phyloP scores from a whole-genome alignment of 2,113 vertebrate species.

The Mormoops blainvillei region DNA sequence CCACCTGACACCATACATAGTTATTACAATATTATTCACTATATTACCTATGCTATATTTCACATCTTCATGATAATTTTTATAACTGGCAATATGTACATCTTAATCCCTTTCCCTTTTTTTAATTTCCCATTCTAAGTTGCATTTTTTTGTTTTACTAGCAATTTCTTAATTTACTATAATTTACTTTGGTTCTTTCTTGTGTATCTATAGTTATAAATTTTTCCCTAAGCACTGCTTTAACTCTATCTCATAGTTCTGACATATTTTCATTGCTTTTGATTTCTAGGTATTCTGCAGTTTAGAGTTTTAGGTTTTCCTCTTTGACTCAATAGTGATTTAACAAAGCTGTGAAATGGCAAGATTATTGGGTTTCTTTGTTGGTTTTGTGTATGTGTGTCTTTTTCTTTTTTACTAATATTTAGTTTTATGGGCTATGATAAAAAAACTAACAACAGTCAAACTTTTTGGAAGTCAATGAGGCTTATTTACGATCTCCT shows the following conservation, averaged over 20 bases:
- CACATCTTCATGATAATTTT: background rate
- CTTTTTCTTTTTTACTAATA: background rate
- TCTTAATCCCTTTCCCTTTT: background rate
- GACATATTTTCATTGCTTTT: background rate
- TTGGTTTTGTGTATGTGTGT: background rate
- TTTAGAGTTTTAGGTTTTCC: background rate
- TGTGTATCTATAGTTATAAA: background rate
- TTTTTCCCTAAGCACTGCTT: background rate
- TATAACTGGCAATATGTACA: background rate
- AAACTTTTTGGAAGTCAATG: background rate
- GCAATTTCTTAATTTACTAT: background rate
- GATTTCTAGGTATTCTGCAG: background rate
- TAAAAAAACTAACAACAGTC: background rate
- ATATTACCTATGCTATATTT: background rate
- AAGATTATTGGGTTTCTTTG: background rate
- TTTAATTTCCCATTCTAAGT: background rate
- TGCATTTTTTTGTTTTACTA: background rate
- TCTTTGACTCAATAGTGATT: background rate
- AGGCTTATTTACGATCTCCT: background rate
- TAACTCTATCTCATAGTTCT: background rate
- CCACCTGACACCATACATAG: background rate
- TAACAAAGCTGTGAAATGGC: background rate
- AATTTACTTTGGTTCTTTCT: background rate
- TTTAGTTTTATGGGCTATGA: background rate
- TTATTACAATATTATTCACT: background rate